Conservation (phyloP, 2,888 invertebrate species). For the Troglohyphantes excavatus region DNA sequence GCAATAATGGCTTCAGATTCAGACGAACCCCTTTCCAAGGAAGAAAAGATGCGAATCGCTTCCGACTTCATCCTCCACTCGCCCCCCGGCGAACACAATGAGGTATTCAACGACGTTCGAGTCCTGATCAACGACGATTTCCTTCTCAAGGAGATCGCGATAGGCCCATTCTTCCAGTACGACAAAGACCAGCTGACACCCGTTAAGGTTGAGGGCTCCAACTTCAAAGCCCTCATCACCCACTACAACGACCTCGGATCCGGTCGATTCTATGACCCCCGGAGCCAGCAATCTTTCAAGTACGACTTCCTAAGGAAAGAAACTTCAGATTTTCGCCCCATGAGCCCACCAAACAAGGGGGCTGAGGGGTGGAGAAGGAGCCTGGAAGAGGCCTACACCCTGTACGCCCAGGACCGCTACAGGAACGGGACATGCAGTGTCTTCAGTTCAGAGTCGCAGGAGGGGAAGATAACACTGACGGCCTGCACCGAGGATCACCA, state of each 20-base stretch:
- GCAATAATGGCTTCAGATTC: background rate
- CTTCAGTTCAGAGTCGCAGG: slow-evolving; percentile 84
- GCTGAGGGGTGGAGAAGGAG: slow-evolving; percentile 95
- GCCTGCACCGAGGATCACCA: slow-evolving; percentile 99
- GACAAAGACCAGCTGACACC: slow-evolving; percentile 99
- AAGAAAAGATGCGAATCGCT: slow-evolving; percentile 91
- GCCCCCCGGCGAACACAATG: slow-evolving; percentile 99
- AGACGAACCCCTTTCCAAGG: background rate
- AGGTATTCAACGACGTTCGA: slow-evolving; percentile 98
- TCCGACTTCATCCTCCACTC: slow-evolving; percentile 99
- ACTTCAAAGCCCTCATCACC: slow-evolving; percentile 91
- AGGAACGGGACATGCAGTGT: slow-evolving; percentile 91
- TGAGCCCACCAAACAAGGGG: slow-evolving; percentile 85
- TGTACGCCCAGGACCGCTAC: slow-evolving; percentile 96
- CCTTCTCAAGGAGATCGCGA: slow-evolving; percentile 96
- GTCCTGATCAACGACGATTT: slow-evolving; percentile 96
- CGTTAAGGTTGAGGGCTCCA: slow-evolving; percentile 91
- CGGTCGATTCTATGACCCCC: slow-evolving; percentile 96
- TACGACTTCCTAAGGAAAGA: slow-evolving; percentile 99
- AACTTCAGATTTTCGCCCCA: slow-evolving; percentile 91
- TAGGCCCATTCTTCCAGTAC: slow-evolving; percentile 98
- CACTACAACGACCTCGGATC: slow-evolving; percentile 98
- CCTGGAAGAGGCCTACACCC: slow-evolving; percentile 92
- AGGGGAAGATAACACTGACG: slow-evolving; percentile 89
- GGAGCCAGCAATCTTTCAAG: slow-evolving; percentile 96